Percentiles rank a stretch among this genome's conserved stretches.
These are phyloP conservation scores for Mungos mungo DNA, from an alignment of 2,113 vertebrate species.

Conservation along the genomic window DNA sequence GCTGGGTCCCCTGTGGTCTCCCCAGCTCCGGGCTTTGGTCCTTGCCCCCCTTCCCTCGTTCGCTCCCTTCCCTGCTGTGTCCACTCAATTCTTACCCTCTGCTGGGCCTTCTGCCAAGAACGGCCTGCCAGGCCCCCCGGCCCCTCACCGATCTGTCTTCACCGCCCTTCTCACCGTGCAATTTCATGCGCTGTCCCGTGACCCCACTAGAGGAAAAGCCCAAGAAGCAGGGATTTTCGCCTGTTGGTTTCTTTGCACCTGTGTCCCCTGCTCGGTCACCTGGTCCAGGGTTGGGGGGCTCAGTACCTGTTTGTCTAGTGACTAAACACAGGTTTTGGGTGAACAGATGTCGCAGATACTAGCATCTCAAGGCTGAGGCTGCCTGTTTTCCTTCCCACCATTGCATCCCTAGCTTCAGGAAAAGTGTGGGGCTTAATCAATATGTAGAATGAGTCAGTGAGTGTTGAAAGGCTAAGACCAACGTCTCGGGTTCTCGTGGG, in stretches of 20 bases:
- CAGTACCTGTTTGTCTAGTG: accelerated
- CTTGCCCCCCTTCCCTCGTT: background rate
- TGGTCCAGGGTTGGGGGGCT: background rate
- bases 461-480: background rate
- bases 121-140: background rate
- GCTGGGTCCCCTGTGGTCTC: background rate
- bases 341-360: accelerated
- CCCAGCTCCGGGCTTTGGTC: too few species aligned
- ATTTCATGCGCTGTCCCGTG: accelerated
- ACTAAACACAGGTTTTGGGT: accelerated
- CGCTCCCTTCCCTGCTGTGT: accelerated
- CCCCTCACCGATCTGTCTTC: too few species aligned
- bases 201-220: background rate
- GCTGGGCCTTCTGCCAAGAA: background rate
- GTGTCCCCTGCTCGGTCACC: background rate
- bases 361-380: background rate
- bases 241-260: background rate
- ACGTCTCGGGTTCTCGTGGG: background rate
- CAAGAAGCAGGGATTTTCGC: background rate
- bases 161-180: accelerated
- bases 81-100: too few species aligned
- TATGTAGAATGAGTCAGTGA: background rate
- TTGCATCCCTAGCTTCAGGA: accelerated
- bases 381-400: background rate
- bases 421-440: too few species aligned